phyloP scores from a whole-genome alignment of 2,113 vertebrate genomes.

The Podarcis muralis region DNA sequence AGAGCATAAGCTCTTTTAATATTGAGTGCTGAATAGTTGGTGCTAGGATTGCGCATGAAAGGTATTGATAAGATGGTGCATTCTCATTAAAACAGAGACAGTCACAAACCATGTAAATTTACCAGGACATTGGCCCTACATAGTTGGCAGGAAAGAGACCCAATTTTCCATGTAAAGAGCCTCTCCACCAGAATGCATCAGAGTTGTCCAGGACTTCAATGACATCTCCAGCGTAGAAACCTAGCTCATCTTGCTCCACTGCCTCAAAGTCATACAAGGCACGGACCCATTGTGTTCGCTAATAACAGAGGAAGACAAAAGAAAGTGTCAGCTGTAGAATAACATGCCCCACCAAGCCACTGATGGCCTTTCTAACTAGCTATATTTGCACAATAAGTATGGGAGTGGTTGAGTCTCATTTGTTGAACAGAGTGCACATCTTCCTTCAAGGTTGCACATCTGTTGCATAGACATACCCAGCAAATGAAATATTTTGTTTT shows the following conservation, averaged over 20 bases:
- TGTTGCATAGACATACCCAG: background rate
- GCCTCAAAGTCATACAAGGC: conserved; percentile 90
- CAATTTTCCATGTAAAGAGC: conserved; percentile 79
- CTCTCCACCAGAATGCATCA: conserved; percentile 90
- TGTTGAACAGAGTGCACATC: background rate
- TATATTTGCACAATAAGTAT: background rate
- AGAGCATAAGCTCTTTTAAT: conserved; percentile 35
- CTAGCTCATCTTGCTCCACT: conserved; percentile 88
- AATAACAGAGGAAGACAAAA: conserved; percentile 30
- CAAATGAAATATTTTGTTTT: background rate
- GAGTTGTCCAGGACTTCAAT: conserved; percentile 90
- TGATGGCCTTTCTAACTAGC: background rate
- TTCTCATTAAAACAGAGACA: background rate
- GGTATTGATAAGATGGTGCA: conserved; percentile 23
- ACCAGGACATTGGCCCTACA: conserved; percentile 73
- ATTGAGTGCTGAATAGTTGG: conserved; percentile 47
- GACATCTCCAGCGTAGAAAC: conserved; percentile 84
- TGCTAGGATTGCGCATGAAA: conserved; percentile 57
- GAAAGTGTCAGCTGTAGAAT: background rate
- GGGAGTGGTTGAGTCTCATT: background rate
- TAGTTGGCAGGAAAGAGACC: conserved; percentile 96
- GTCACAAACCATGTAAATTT: conserved; percentile 40
- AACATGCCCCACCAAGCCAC: background rate
- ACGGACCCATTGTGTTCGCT: conserved; percentile 79
- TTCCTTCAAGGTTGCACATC: background rate